These are phyloP conservation scores for Bruchidius siliquastri DNA, from an alignment of 2,888 invertebrate genomes.

Conservation along the genomic window DNA sequence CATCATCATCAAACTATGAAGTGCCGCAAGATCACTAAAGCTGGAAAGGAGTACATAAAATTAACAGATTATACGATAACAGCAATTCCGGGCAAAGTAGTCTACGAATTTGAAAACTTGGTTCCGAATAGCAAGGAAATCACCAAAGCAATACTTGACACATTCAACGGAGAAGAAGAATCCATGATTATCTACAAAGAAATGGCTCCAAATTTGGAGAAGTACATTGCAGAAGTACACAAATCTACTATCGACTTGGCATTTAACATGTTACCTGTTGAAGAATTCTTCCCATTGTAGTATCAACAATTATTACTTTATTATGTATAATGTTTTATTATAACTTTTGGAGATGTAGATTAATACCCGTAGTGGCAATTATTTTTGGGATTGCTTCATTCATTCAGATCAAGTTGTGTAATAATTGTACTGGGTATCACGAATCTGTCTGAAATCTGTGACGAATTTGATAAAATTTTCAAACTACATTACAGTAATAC, in stretches of 20 bases:
- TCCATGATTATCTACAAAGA: background rate
- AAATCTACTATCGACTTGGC: background rate
- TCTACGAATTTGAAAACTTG: background rate
- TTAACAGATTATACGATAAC: constrained; percentile 45
- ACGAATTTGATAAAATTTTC: too few relatives aligned
- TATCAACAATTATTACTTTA: background rate
- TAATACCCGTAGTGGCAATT: too few relatives aligned
- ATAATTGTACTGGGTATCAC: too few relatives aligned
- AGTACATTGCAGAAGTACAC: background rate
- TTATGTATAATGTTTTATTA: background rate
- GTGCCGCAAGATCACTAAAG: constrained; percentile 29
- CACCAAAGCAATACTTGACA: background rate
- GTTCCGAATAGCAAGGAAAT: background rate
- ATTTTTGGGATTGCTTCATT: too few relatives aligned
- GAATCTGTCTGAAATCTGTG: too few relatives aligned
- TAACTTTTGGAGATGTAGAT: background rate
- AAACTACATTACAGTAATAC: too few relatives aligned
- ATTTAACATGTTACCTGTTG: background rate
- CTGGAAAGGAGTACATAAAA: constrained; percentile 26
- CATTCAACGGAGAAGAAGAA: background rate
- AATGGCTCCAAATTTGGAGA: background rate
- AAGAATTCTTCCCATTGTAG: background rate
- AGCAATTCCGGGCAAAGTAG: background rate
- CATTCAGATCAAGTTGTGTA: too few relatives aligned
- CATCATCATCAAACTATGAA: constrained; percentile 7